Evolutionary conservation across 2,888 invertebrate species (phyloP).

Genomic region (Junonia oenone): DNA sequence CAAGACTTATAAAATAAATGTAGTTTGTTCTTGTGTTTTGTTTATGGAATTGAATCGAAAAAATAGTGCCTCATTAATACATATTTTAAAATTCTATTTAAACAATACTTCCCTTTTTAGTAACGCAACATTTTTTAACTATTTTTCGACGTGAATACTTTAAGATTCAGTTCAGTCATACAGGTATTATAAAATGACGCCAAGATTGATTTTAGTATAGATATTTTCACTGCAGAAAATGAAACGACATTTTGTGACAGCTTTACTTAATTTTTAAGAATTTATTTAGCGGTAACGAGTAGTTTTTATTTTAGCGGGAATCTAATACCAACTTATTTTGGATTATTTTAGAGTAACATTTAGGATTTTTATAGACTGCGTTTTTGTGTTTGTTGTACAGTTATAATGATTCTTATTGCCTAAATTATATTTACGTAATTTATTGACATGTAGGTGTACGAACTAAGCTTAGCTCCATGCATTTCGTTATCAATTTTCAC

Average conservation of each 20-base stretch:
- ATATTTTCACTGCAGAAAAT: constrained; percentile 20
- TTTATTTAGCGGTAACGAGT: constrained; percentile 35
- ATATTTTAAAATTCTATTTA: not conserved
- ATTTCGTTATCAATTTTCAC: constrained; percentile 68
- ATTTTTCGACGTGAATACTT: not conserved
- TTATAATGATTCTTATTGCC: constrained; percentile 57
- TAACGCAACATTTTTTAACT: not conserved
- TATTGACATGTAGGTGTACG: constrained; percentile 63
- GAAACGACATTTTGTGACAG: constrained; percentile 44
- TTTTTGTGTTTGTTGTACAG: constrained; percentile 59
- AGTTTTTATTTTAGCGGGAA: constrained; percentile 28
- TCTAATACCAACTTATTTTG: constrained; percentile 31
- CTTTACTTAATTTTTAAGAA: constrained; percentile 67
- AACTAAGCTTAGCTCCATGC: constrained; percentile 64
- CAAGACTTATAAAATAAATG: not conserved
- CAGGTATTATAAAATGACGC: not conserved
- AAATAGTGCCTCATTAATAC: not conserved
- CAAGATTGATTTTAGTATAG: not conserved
- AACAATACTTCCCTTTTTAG: not conserved
- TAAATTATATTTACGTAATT: constrained; percentile 78
- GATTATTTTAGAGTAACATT: constrained; percentile 24
- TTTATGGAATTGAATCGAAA: not conserved
- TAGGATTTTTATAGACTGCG: constrained; percentile 32
- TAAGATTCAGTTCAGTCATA: not conserved
- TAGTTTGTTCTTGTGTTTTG: not conserved